A percentile compares a stretch with the other conserved stretches of the same genome.
Evolutionary conservation across 2,888 invertebrate genomes (phyloP).

Genomic region (Rhynchonema sp.): DNA sequence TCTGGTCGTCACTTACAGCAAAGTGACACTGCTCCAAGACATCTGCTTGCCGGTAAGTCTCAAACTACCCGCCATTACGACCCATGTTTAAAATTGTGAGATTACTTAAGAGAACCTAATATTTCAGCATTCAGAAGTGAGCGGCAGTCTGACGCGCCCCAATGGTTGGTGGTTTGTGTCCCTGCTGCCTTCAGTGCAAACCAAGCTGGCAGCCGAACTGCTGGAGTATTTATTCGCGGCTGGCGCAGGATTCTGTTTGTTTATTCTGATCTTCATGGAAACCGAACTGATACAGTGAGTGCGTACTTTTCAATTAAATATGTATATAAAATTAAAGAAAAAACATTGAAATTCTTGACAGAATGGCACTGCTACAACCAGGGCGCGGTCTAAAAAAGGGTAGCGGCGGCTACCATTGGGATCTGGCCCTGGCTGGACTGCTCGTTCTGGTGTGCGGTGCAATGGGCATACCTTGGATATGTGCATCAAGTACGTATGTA

Average conservation of each 20-base stretch:
- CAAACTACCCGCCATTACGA: too few species aligned
- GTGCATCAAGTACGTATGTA: too few species aligned
- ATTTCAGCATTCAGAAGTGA: too few species aligned
- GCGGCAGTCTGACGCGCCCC: too few species aligned
- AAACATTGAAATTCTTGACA: too few species aligned
- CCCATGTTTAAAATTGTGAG: too few species aligned
- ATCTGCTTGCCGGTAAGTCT: constrained; percentile 69
- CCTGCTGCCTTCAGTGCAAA: too few species aligned
- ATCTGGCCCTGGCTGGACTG: constrained; percentile 65
- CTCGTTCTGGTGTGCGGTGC: constrained; percentile 59
- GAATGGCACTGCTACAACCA: constrained; percentile 75
- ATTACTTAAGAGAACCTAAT: too few species aligned
- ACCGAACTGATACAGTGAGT: constrained; percentile 82
- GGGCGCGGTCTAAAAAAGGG: constrained; percentile 75
- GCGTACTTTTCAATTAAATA: too few species aligned
- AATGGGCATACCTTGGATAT: constrained; percentile 80
- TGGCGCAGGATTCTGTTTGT: constrained; percentile 70
- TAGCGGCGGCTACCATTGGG: constrained; percentile 67
- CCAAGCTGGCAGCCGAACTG: too few species aligned
- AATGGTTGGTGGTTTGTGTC: too few species aligned
- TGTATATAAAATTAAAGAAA: too few species aligned
- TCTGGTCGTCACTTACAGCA: constrained; percentile 51
- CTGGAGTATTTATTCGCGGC: constrained; percentile 57
- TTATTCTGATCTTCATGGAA: constrained; percentile 85
- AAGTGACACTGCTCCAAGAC: constrained; percentile 49